Base-by-base conservation (phyloP, 2,888 invertebrate genomes). In the Apamea anceps region DNA sequence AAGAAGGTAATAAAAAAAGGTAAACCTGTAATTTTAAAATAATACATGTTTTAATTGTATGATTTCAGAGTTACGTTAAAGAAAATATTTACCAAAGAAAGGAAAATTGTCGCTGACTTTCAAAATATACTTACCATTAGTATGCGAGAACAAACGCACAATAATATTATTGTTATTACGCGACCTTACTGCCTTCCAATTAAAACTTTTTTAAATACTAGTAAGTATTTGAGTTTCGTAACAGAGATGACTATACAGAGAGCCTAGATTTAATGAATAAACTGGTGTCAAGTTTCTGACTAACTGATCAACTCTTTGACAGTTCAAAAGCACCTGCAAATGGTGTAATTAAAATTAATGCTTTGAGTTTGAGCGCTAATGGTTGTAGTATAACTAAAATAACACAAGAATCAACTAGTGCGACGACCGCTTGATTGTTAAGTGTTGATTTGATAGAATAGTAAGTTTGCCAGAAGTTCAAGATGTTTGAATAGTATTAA, bases 61-160 rank as follows among this genome's bases (percentile, higher is more conserved):
- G 1, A 54, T 10, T 71, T 15, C 8, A 51, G 28, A 32, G 32
- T 6, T 5, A n/a, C 13, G 18, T 75, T 75, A 12, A 25, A 73
- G 21, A 54, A 54, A 45, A 25, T 45, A 25, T 32, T 42, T 32
- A 37, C 8, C 28, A 48, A 37, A n/a, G 5, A 63, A 72, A 15
- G n/a, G 6, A 7, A 68, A 37, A 71, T 28, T 32, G 7, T 45
- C 21, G n/a, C 45, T 1, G 45, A 48, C n/a, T 57, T 70, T 37
- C n/a, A 79, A 72, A 75, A 57, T 42, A n/a, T 2, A 13, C 62
- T 2, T 1, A 62, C 28, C 42, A 86, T 85, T 82, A 75, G 83
- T 82, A 82, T 82, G 83, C 78, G 12, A 63, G 68, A 73, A 15
- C 21, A 60, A 73, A 71, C 63, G 48, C 25, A 45, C 65, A 21